Percentiles rank a stretch among this genome's conserved stretches.
These are phyloP conservation scores for Synergus laeviventris DNA, from an alignment of 2,888 invertebrate genomes.

Conservation along the genomic window DNA sequence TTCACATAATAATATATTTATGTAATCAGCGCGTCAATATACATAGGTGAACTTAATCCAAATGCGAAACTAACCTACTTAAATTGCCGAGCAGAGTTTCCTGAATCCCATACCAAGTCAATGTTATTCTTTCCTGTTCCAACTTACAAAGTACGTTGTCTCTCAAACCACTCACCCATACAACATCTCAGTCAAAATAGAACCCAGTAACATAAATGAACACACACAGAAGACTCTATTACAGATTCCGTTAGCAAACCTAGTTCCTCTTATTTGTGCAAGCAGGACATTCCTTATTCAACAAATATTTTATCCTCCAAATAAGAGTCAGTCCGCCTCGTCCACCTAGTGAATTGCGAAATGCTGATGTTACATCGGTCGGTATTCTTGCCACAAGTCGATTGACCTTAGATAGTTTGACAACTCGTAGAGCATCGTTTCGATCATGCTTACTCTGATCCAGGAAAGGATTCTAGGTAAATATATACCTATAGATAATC, in stretches of 20 bases:
- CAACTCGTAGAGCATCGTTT: constrained; percentile 50
- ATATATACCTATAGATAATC: constrained; percentile 66
- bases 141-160: constrained; percentile 13
- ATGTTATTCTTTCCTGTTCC: constrained; percentile 9
- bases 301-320: constrained; percentile 27
- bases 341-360: constrained; percentile 40
- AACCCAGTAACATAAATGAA: background rate
- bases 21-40: too few species aligned
- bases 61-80: constrained; percentile 59
- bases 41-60: too few species aligned
- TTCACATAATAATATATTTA: too few species aligned
- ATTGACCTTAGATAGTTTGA: constrained; percentile 57
- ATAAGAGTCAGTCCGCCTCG: constrained; percentile 8
- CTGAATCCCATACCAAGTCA: constrained; percentile 53
- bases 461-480: constrained; percentile 32
- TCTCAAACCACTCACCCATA: background rate
- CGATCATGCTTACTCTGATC: constrained; percentile 59
- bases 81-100: constrained; percentile 64
- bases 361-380: constrained; percentile 50
- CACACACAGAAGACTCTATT: background rate
- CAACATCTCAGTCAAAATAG: background rate
- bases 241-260: constrained; percentile 1
- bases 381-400: constrained; percentile 45
- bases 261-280: constrained; percentile 1
- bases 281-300: constrained; percentile 19